Percentiles rank a stretch among this genome's conserved stretches.
phyloP scores from a whole-genome alignment of 2,113 vertebrate species.

The Canis aureus region DNA sequence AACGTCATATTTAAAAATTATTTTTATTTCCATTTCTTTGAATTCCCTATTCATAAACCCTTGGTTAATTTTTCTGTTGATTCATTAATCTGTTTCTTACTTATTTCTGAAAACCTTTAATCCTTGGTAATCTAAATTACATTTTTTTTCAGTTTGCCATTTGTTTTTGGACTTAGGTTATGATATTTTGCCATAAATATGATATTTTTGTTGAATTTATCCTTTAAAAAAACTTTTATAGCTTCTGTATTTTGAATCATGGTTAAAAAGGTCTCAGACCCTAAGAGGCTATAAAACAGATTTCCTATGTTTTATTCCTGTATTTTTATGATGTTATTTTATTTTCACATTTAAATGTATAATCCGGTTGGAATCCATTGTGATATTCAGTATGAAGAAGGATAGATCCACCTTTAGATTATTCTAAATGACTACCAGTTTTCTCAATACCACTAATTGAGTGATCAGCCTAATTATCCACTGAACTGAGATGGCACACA shows the following conservation, averaged over 20 bases:
- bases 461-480: not conserved
- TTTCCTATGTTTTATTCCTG: not conserved
- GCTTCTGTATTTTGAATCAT: not conserved
- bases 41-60: not conserved
- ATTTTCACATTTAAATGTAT: not conserved
- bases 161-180: not conserved
- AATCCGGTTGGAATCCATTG: not conserved
- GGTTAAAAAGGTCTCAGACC: not conserved
- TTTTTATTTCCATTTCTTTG: not conserved
- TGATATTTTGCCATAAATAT: not conserved
- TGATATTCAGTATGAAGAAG: not conserved
- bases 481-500: not conserved
- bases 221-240: not conserved
- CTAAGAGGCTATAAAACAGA: not conserved
- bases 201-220: not conserved
- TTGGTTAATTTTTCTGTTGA: not conserved
- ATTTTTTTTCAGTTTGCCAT: not conserved
- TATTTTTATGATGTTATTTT: conserved; percentile 6
- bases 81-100: not conserved
- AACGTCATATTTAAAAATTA: not conserved
- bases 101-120: not conserved
- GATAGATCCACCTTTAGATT: not conserved
- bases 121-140: not conserved
- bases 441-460: not conserved
- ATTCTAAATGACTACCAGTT: not conserved